Percentiles rank a stretch among this genome's conserved stretches.
Evolutionary conservation across 2,113 vertebrate genomes (phyloP).

Genomic region (Ctenomys sociabilis): DNA sequence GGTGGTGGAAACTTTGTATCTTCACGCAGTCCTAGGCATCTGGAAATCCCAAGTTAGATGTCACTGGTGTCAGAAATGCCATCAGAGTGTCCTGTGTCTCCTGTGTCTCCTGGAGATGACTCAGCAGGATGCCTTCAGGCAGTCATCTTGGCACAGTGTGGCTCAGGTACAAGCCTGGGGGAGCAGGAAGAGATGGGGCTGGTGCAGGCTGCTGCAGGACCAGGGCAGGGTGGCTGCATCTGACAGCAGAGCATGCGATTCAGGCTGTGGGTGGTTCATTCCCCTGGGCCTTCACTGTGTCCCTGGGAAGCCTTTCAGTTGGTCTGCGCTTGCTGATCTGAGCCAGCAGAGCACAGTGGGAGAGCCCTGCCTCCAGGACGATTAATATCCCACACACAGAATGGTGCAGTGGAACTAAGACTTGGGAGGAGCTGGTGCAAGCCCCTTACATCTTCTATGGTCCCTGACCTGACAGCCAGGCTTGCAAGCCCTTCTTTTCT

Average conservation of each 20-base stretch:
- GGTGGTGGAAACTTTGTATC: not conserved
- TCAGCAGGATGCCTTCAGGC: not conserved
- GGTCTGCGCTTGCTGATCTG: not conserved
- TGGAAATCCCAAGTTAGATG: not conserved
- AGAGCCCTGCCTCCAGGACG: not conserved
- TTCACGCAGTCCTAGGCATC: not conserved
- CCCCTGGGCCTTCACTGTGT: not conserved
- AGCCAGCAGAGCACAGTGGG: not conserved
- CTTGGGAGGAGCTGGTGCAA: not conserved
- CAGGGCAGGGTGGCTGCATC: not conserved
- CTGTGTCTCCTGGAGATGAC: not conserved
- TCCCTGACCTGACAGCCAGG: not conserved
- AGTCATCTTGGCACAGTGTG: rapidly evolving
- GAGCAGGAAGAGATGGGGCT: not conserved
- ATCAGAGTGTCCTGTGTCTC: not conserved
- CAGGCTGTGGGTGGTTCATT: not conserved
- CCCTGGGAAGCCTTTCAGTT: not conserved
- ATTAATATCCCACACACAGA: not conserved
- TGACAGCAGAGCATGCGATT: not conserved
- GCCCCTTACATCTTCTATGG: not conserved
- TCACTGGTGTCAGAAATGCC: not conserved
- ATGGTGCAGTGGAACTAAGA: not conserved
- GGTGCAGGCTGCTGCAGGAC: not conserved
- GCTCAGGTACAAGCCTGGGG: not conserved
- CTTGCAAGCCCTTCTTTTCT: rapidly evolving